These are phyloP conservation scores for Andrena hattorfiana DNA, from an alignment of 2,888 invertebrate genomes.

Conservation along the genomic window DNA sequence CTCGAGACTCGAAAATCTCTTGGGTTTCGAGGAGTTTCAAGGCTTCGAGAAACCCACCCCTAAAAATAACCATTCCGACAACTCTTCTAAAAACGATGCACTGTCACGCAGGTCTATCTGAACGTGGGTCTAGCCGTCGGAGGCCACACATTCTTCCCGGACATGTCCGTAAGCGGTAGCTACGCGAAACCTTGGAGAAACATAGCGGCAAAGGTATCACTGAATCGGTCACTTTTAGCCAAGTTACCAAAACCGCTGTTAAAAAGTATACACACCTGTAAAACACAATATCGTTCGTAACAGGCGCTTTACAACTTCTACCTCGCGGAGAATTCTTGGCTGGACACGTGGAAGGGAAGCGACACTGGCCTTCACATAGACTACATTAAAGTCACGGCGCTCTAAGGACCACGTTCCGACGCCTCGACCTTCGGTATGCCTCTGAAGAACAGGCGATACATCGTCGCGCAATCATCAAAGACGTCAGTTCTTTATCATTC, in stretches of 20 bases:
- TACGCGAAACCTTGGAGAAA: conserved; percentile 92
- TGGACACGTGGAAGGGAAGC: conserved; percentile 85
- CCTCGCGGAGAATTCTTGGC: conserved; percentile 84
- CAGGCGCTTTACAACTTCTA: conserved; percentile 84
- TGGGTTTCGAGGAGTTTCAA: no score
- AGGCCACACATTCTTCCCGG: conserved; percentile 90
- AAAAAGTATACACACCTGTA: neutral
- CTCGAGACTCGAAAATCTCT: no score
- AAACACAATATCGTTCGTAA: conserved; percentile 23
- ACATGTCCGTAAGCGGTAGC: conserved; percentile 84
- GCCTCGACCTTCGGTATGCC: neutral
- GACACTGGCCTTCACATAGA: conserved; percentile 87
- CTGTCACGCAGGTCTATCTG: conserved; percentile 88
- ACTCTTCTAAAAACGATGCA: neutral
- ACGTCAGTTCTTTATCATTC: neutral
- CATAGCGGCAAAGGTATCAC: conserved; percentile 86
- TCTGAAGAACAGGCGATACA: no score
- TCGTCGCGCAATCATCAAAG: no score
- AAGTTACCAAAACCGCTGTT: neutral
- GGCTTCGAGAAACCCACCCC: no score
- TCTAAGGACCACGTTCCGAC: conserved; percentile 76
- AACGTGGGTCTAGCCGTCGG: conserved; percentile 92
- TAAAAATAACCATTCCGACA: conserved; percentile 74
- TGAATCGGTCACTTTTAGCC: neutral
- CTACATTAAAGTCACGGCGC: conserved; percentile 87